A percentile compares a stretch with the other conserved stretches of the same genome.
phyloP scores from a whole-genome alignment of 2,888 invertebrate genomes.

The Corbicula japonica region DNA sequence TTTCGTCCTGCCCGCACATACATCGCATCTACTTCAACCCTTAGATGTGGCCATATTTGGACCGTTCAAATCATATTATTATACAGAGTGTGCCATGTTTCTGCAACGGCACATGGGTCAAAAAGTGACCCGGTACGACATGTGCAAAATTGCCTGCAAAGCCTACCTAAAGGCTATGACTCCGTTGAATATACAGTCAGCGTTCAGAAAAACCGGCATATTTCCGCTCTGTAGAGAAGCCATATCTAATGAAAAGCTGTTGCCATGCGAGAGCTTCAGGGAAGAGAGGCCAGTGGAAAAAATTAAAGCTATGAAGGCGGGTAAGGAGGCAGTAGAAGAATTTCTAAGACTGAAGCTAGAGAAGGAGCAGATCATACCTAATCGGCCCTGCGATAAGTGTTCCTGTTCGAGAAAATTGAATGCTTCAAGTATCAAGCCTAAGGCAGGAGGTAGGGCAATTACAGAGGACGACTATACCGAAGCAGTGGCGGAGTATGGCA shows the following conservation, averaged over 20 bases:
- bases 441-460: too few relatives aligned
- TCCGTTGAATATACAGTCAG: conserved; percentile 27
- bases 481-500: too few relatives aligned
- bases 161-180: conserved; percentile 14
- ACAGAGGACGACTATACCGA: too few relatives aligned
- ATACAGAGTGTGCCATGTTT: conserved; percentile 7
- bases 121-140: conserved; percentile 24
- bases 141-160: conserved; percentile 25
- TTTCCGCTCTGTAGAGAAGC: conserved; percentile 13
- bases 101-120: conserved; percentile 25
- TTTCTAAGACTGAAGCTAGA: too few relatives aligned
- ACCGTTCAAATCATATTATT: conserved; percentile 38
- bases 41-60: conserved; percentile 27
- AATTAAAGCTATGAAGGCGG: not conserved
- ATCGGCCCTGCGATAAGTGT: too few relatives aligned
- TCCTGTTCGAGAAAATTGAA: too few relatives aligned
- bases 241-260: not conserved
- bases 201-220: conserved; percentile 35
- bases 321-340: not conserved
- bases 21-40: conserved; percentile 34
- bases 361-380: too few relatives aligned
- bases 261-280: conserved; percentile 14
- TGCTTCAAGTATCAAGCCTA: too few relatives aligned
- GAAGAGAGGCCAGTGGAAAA: not conserved
- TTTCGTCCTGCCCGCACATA: conserved; percentile 27